phyloP scores from a whole-genome alignment of 2,888 invertebrate genomes.

The Orthosia cruda region DNA sequence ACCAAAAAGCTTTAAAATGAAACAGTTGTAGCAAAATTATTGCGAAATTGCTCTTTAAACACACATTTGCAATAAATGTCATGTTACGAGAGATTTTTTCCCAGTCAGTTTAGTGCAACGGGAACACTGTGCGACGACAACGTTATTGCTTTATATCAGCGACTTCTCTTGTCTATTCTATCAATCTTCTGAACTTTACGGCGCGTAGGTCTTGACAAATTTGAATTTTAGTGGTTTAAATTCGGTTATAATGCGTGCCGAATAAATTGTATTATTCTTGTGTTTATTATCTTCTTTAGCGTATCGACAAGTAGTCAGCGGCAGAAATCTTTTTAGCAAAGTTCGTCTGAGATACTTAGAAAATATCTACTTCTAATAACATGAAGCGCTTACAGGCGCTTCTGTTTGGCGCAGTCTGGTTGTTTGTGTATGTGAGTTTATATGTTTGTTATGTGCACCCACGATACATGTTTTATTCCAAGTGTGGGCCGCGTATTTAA shows the following conservation, averaged over 20 bases:
- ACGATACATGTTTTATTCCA: too few species aligned
- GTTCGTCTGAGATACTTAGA: too few species aligned
- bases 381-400: background rate
- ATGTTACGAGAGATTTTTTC: slow-evolving; percentile 9
- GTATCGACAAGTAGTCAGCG: background rate
- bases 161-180: slow-evolving; percentile 7
- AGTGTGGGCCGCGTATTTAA: too few species aligned
- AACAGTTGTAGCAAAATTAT: background rate
- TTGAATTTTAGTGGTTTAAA: background rate
- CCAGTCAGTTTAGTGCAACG: slow-evolving; percentile 9
- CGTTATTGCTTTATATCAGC: slow-evolving; percentile 32
- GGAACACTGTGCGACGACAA: slow-evolving; percentile 25
- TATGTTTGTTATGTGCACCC: too few species aligned
- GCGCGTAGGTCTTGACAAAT: slow-evolving; percentile 9
- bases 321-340: too few species aligned
- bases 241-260: background rate
- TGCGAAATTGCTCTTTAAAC: slow-evolving; percentile 6
- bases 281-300: background rate
- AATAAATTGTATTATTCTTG: background rate
- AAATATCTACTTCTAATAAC: too few species aligned
- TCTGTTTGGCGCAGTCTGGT: too few species aligned
- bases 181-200: slow-evolving; percentile 14
- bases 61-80: slow-evolving; percentile 33
- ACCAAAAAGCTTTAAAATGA: background rate
- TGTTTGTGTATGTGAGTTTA: too few species aligned